Conservation (phyloP, 2,113 vertebrate species). For the Bubo blakistoni region DNA sequence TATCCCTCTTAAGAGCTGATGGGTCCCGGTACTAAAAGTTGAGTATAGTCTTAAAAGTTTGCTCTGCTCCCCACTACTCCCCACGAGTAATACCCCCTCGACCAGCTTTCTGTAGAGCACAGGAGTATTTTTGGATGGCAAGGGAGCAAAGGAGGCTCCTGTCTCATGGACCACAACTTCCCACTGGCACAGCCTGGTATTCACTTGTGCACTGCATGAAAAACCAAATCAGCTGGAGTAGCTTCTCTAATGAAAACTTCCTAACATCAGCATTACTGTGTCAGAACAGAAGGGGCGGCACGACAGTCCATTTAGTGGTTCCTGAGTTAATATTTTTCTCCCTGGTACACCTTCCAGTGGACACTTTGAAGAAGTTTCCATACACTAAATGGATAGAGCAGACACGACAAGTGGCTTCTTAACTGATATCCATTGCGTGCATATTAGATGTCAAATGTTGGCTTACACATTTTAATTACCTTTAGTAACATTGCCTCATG, state of each 20-base stretch:
- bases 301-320: neutral
- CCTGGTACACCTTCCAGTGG: neutral
- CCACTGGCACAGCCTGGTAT: neutral
- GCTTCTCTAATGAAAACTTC: neutral
- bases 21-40: neutral
- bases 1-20: neutral
- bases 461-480: neutral
- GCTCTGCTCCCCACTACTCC: neutral
- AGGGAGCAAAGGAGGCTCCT: neutral
- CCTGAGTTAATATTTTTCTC: neutral
- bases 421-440: neutral
- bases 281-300: neutral
- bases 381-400: neutral
- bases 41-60: neutral
- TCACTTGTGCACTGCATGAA: neutral
- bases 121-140: neutral
- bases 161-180: neutral
- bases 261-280: neutral
- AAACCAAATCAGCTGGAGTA: neutral
- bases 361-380: neutral
- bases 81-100: accelerated
- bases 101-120: neutral
- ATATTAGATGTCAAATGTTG: no score
- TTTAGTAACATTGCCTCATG: neutral
- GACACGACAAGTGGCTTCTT: neutral